Conservation (phyloP, 1,140 invertebrate species). For the Apis laboriosa region DNA sequence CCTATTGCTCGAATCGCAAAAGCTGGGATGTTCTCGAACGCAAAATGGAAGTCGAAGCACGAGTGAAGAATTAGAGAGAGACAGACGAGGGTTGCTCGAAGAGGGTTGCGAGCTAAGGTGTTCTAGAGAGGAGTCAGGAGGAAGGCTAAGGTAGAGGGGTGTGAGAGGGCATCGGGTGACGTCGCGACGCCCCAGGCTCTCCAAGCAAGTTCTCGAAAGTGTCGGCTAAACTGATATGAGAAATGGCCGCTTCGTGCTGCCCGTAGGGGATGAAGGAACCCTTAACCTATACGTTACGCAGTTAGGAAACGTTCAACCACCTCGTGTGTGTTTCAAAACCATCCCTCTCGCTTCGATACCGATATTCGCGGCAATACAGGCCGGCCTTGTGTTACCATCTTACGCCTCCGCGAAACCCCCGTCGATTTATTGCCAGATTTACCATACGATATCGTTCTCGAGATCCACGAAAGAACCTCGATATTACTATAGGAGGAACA, state of each 20-base stretch:
- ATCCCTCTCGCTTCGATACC: constrained; percentile 58
- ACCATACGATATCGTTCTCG: neutral
- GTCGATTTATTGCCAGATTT: constrained; percentile 20
- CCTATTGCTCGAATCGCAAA: neutral
- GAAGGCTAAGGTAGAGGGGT: constrained; percentile 34
- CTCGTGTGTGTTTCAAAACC: constrained; percentile 65
- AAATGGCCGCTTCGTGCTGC: constrained; percentile 79
- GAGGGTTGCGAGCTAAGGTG: constrained; percentile 54
- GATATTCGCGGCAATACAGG: constrained; percentile 59
- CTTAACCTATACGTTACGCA: constrained; percentile 75
- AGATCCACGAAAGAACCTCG: neutral
- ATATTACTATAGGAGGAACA: neutral
- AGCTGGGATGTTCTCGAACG: constrained; percentile 32
- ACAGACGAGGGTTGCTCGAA: neutral
- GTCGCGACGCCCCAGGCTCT: constrained; percentile 72
- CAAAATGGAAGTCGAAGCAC: constrained; percentile 38
- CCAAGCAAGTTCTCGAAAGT: constrained; percentile 78
- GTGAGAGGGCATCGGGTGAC: constrained; percentile 73
- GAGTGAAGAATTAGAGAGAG: constrained; percentile 6
- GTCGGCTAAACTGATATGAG: constrained; percentile 81
- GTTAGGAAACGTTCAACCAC: constrained; percentile 68
- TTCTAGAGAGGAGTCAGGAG: constrained; percentile 46
- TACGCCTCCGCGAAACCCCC: constrained; percentile 24
- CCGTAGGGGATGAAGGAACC: constrained; percentile 75
- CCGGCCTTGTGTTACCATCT: constrained; percentile 42